A percentile compares a stretch with the other conserved stretches of the same genome.
These are phyloP conservation scores for Amphilophus citrinellus DNA, from an alignment of 2,113 vertebrate species.

Conservation along the genomic window DNA sequence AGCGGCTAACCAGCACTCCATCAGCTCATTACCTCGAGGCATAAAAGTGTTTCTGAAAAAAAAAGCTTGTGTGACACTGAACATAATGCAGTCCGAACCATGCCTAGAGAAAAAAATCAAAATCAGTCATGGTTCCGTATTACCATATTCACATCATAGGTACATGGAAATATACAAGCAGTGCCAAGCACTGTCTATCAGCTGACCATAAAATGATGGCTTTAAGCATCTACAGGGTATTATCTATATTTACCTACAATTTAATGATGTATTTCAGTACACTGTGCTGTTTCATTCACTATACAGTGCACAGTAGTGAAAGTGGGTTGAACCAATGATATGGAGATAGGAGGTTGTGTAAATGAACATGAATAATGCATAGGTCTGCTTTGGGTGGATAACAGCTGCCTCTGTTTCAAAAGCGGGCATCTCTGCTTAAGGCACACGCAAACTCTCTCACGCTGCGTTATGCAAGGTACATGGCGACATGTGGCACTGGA, in stretches of 20 bases:
- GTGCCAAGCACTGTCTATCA: neutral
- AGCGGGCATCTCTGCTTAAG: constrained; percentile 43
- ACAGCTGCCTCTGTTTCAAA: constrained; percentile 62
- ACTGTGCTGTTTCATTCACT: constrained; percentile 2
- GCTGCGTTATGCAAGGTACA: constrained; percentile 50
- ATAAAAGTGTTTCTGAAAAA: neutral
- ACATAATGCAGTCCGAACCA: neutral
- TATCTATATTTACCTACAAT: neutral
- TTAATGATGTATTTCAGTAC: constrained; percentile 11
- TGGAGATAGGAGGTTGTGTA: constrained; percentile 59
- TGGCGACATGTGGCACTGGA: constrained; percentile 16
- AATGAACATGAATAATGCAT: constrained; percentile 72
- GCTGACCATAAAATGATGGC: neutral
- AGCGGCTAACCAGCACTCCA: constrained; percentile 6
- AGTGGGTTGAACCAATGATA: constrained; percentile 50
- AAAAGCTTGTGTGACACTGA: neutral
- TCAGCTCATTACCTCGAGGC: neutral
- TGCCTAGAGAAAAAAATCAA: neutral
- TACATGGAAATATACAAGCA: neutral
- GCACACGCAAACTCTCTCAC: constrained; percentile 43
- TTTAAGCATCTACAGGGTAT: neutral
- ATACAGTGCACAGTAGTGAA: neutral
- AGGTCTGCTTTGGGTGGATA: constrained; percentile 35
- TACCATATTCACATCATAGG: neutral
- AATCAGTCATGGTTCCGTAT: neutral